phyloP scores from a whole-genome alignment of 2,113 vertebrate genomes.

The Calidris pygmaea region DNA sequence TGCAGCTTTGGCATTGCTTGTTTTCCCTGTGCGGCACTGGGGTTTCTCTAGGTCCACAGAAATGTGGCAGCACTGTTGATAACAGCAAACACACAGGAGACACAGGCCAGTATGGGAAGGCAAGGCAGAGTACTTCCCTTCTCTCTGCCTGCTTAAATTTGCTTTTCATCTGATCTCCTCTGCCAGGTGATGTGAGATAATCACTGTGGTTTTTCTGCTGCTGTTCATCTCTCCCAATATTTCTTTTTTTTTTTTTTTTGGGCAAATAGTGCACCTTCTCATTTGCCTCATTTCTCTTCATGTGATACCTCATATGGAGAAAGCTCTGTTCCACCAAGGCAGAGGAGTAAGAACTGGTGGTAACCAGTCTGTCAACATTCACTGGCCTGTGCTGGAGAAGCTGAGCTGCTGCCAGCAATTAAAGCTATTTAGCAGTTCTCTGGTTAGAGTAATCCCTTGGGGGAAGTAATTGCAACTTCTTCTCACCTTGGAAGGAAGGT shows the following conservation, averaged over 20 bases:
- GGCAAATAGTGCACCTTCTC: fast-evolving
- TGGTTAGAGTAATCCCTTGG: neutral
- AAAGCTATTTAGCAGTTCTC: neutral
- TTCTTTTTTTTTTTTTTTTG: neutral
- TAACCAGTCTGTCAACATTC: neutral
- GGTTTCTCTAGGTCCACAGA: neutral
- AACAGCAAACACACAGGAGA: neutral
- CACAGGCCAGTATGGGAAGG: neutral
- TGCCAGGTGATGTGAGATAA: neutral
- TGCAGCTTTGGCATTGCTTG: neutral
- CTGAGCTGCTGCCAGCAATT: neutral
- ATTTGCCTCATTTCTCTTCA: neutral
- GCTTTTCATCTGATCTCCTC: neutral
- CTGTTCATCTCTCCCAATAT: neutral
- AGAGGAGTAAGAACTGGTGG: neutral
- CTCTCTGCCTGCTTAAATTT: neutral
- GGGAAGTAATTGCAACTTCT: neutral
- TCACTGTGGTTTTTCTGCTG: neutral
- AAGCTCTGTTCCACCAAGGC: neutral
- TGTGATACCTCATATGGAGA: neutral
- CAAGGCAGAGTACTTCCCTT: neutral
- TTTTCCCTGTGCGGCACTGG: fast-evolving
- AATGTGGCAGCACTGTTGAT: fast-evolving
- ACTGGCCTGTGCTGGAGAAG: neutral
- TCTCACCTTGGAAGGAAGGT: neutral